phyloP scores from a whole-genome alignment of 2,888 invertebrate species.

The Prosopocoilus inquinatus region DNA sequence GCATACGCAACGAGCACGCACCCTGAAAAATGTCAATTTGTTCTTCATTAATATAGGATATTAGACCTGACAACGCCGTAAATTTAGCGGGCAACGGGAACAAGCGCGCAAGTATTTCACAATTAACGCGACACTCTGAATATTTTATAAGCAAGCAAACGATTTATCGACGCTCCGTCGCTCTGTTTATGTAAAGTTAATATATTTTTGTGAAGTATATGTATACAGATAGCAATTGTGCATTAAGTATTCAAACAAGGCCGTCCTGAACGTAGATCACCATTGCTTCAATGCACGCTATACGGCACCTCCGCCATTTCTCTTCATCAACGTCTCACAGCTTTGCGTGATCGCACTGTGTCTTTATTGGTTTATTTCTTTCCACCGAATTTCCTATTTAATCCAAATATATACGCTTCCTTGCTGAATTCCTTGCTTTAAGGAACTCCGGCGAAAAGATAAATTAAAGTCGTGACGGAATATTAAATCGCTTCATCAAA shows the following conservation, averaged over 20 bases:
- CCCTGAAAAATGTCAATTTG: conserved; percentile 53
- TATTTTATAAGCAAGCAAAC: neutral
- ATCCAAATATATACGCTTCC: conserved; percentile 15
- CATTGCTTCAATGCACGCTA: conserved; percentile 34
- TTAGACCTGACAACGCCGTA: conserved; percentile 47
- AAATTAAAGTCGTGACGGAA: too few relatives aligned
- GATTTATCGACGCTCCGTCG: conserved; percentile 6
- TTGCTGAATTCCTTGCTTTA: too few relatives aligned
- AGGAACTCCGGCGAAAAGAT: too few relatives aligned
- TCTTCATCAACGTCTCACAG: conserved; percentile 47
- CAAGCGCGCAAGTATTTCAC: neutral
- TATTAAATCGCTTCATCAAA: too few relatives aligned
- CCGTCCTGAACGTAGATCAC: conserved; percentile 45
- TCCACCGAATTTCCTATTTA: conserved; percentile 18
- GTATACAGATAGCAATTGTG: conserved; percentile 12
- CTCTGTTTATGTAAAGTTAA: conserved; percentile 7
- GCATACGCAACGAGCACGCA: conserved; percentile 52
- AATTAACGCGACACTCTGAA: neutral
- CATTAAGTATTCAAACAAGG: conserved; percentile 46
- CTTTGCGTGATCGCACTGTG: conserved; percentile 45
- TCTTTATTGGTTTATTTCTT: conserved; percentile 45
- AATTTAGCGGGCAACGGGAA: conserved; percentile 33
- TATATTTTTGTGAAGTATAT: conserved; percentile 2
- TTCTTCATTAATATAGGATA: conserved; percentile 52
- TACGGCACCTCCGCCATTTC: conserved; percentile 42